phyloP scores from a whole-genome alignment of 1,140 invertebrate genomes.

The Ceratosolen solmsi region DNA sequence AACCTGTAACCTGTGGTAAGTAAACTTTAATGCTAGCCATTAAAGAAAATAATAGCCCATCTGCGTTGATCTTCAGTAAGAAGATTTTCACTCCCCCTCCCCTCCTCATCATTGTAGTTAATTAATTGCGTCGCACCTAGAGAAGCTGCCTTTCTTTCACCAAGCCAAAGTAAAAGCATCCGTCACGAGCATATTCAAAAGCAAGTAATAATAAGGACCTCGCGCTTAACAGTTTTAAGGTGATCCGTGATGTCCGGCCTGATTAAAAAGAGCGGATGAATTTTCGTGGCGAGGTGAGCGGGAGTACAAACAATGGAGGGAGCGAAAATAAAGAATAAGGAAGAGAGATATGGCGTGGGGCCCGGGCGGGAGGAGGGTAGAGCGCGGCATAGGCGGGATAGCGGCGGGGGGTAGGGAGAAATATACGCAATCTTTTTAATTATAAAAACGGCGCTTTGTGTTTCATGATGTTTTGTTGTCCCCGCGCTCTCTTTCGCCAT shows the following conservation, averaged over 20 bases:
- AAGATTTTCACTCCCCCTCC: too few relatives aligned
- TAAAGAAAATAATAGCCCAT: too few relatives aligned
- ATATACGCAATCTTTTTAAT: conserved; percentile 70
- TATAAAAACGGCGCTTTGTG: conserved; percentile 70
- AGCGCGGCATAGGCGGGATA: background rate
- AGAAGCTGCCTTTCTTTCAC: background rate
- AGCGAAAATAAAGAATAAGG: conserved; percentile 34
- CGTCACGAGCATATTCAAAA: background rate
- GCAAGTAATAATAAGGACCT: background rate
- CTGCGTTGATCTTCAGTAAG: too few relatives aligned
- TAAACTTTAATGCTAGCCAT: too few relatives aligned
- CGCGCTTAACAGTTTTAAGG: background rate
- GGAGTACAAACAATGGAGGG: conserved; percentile 25
- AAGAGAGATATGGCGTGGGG: background rate
- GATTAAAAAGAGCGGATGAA: conserved; percentile 43
- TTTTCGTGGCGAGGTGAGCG: background rate
- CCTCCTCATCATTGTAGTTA: background rate
- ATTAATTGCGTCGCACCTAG: background rate
- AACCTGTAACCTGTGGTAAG: too few relatives aligned
- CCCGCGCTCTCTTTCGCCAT: conserved; percentile 59
- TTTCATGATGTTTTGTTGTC: conserved; percentile 71
- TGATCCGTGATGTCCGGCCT: background rate
- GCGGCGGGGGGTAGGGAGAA: conserved; percentile 54
- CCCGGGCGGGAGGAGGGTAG: background rate
- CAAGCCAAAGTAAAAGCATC: background rate